A percentile compares a stretch with the other conserved stretches of the same genome.
phyloP scores from a whole-genome alignment of 2,113 vertebrate genomes.

The Isichthys henryi region DNA sequence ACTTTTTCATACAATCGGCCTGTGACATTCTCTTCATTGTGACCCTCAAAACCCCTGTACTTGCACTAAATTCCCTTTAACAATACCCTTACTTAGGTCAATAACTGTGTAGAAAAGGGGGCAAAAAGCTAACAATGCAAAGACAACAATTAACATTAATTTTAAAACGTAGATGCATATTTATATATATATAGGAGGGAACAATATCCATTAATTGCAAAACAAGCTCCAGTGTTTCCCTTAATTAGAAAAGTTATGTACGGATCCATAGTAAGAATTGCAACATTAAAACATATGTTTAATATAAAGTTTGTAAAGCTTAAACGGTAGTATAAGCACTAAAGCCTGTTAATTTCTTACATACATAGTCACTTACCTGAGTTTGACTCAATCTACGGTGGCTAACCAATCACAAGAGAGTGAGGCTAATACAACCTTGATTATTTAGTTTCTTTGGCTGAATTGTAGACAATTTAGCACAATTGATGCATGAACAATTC shows the following conservation, averaged over 20 bases:
- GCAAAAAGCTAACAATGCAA: not conserved
- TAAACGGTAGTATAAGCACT: not conserved
- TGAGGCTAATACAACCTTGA: not conserved
- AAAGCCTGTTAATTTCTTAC: not conserved
- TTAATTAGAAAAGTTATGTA: not conserved
- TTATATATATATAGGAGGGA: not conserved
- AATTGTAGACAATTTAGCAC: not conserved
- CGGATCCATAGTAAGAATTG: not conserved
- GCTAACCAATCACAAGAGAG: not conserved
- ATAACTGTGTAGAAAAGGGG: not conserved
- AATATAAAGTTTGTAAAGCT: not conserved
- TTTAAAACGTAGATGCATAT: not conserved
- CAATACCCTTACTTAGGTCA: not conserved
- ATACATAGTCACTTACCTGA: not conserved
- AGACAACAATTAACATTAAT: not conserved
- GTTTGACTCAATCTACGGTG: not conserved
- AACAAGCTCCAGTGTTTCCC: slow-evolving; percentile 8
- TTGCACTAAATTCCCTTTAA: not conserved
- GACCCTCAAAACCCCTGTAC: not conserved
- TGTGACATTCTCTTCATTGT: not conserved
- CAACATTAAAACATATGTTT: not conserved
- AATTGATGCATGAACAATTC: not conserved
- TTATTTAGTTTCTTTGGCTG: not conserved
- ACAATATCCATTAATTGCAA: slow-evolving; percentile 16
- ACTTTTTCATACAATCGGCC: not conserved